phyloP scores from a whole-genome alignment of 2,113 vertebrate genomes.

The Myotis yumanensis region DNA sequence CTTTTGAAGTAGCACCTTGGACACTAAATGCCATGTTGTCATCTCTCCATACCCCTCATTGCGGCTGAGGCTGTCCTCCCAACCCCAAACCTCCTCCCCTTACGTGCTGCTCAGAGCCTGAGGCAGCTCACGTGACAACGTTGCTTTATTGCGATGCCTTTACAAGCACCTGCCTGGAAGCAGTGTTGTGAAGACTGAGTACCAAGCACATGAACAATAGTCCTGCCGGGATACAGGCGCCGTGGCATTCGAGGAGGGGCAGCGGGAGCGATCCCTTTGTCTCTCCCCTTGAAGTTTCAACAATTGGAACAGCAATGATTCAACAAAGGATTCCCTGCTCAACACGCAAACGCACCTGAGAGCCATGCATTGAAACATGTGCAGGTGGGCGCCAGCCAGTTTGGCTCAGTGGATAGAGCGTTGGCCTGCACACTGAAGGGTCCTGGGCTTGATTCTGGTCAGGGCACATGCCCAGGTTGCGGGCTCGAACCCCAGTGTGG shows the following conservation, averaged over 20 bases:
- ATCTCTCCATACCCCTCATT: not conserved
- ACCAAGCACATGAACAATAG: not conserved
- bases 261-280: not conserved
- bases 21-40: conserved; percentile 19
- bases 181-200: not conserved
- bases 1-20: conserved; percentile 46
- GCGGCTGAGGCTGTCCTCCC: not conserved
- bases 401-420: no score
- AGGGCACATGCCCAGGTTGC: no score
- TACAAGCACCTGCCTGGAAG: not conserved
- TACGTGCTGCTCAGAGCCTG: not conserved
- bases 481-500: no score
- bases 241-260: not conserved
- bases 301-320: not conserved
- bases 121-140: not conserved
- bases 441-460: no score
- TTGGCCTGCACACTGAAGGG: no score
- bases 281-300: not conserved
- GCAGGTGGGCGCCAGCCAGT: no score
- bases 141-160: not conserved
- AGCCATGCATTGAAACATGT: no score
- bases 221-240: not conserved
- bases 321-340: no score
- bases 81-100: not conserved
- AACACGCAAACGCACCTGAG: not conserved